Conservation (phyloP, 2,888 invertebrate species). For the Melolontha melolontha region DNA sequence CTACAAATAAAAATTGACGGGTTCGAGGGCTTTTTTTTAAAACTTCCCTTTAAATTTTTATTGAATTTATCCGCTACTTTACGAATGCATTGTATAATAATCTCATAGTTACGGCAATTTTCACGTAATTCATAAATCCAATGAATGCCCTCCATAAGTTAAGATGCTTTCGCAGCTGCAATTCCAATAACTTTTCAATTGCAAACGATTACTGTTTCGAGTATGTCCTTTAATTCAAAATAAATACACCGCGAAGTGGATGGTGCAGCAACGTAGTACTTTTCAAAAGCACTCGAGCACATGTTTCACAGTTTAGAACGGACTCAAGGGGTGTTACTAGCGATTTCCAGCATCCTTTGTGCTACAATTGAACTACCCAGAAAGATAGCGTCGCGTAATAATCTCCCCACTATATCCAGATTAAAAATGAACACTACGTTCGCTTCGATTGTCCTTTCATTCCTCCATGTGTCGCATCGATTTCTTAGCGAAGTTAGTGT, state of each 20-base stretch:
- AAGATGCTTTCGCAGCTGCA: too few species aligned
- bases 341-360: neutral
- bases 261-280: constrained; percentile 8
- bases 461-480: constrained; percentile 2
- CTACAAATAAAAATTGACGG: too few species aligned
- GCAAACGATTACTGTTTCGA: neutral
- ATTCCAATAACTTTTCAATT: too few species aligned
- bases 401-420: constrained; percentile 10
- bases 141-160: too few species aligned
- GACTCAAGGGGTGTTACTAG: constrained; percentile 2
- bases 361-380: neutral
- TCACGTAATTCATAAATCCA: too few species aligned
- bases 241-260: constrained; percentile 22
- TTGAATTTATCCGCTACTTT: too few species aligned
- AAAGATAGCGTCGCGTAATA: neutral
- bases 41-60: too few species aligned
- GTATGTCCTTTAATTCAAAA: constrained; percentile 6
- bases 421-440: constrained; percentile 13
- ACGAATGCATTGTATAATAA: too few species aligned
- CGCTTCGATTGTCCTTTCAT: constrained; percentile 1
- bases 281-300: constrained; percentile 12
- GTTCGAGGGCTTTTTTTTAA: too few species aligned
- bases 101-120: too few species aligned
- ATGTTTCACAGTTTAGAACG: constrained; percentile 16
- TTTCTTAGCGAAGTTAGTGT: neutral